Percentiles rank a stretch among this genome's conserved stretches.
Conservation (phyloP, 2,797 vertebrate species). For the Chelmon rostratus region DNA sequence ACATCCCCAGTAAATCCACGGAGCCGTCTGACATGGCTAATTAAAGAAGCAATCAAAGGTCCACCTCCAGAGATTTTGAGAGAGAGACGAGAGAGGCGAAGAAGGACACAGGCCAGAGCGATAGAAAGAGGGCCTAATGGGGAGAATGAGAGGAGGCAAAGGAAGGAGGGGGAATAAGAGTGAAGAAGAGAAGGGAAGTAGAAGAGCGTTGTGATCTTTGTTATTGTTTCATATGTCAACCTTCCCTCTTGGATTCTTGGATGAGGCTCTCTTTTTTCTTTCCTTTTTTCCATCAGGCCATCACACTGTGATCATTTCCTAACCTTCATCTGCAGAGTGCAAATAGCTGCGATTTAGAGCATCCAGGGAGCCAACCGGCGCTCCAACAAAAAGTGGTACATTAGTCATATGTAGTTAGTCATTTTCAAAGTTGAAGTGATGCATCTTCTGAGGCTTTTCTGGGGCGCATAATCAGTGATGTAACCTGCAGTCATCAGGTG, state of each 20-base stretch:
- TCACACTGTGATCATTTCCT: constrained; percentile 64
- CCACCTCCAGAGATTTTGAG: constrained; percentile 89
- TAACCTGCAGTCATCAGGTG: constrained; percentile 73
- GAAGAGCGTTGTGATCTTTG: constrained; percentile 70
- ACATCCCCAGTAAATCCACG: constrained; percentile 96
- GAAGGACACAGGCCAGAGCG: constrained; percentile 64
- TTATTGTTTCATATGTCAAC: constrained; percentile 79
- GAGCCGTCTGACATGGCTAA: constrained; percentile 95
- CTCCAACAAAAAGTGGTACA: constrained; percentile 56
- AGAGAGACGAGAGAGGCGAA: constrained; percentile 58
- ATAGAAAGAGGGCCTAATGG: constrained; percentile 63
- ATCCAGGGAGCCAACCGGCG: constrained; percentile 56
- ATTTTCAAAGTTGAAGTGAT: constrained; percentile 69
- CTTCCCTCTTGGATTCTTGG: constrained; percentile 51
- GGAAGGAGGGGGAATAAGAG: constrained; percentile 40
- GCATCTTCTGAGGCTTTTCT: constrained; percentile 62
- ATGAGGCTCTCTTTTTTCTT: too few species aligned
- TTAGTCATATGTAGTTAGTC: constrained; percentile 72
- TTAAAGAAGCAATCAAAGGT: constrained; percentile 97
- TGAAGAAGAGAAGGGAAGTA: too few species aligned
- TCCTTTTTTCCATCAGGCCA: constrained; percentile 50
- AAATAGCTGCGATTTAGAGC: constrained; percentile 73
- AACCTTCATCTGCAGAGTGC: constrained; percentile 70
- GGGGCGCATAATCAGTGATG: constrained; percentile 65
- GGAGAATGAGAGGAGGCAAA: constrained; percentile 43